Evolutionary conservation across 2,888 invertebrate genomes (phyloP), one percentile per base, ranked within the genome.

Genomic region (Hyles lineata): DNA sequence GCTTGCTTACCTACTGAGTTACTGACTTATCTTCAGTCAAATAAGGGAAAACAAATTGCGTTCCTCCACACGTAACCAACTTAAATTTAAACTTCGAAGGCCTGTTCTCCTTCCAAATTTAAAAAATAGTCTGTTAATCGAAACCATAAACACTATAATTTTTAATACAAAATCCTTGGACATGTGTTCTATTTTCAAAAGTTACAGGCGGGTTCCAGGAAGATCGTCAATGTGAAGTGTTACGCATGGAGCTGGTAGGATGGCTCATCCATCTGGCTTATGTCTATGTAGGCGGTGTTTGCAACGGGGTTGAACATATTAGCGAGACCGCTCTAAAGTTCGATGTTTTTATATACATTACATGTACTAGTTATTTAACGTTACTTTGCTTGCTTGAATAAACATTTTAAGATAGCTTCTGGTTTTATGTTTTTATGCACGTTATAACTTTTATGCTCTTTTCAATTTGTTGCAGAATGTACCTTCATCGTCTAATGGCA

Each of bases 221-320:
- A 63, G 35, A 67, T 67, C 43, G 43, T 67, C 50, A 67, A 67
- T 67, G 23, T 11, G 6, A 21, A 67, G 69, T 61, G 55, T 55
- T 55, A 55, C 72, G 74, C 75, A 76, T 35, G 52, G 25, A 73
- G 50, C 76, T 74, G 75, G 61, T 50, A 67, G 76, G 76, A 69
- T 67, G 55, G 63, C 83, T 74, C 77, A 81, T 85, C 82, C 76
- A 77, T 80, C 71, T 43, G 35, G 23, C 74, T 75, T 78, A 76
- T 76, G 72, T 77, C 77, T 74, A 75, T 77, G 79, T 71, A 50
- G 19, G 67, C 73, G 73, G 73, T 82, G 78, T 79, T 82, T 80
- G 75, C 75, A 86, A 82, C 83, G 81, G 82, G 84, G 85, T 78
- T 85, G 82, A 79, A 81, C 83, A 82, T 86, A 88, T 88, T 87